phyloP scores from a whole-genome alignment of 1,140 invertebrate genomes.

The Akabosia matsudoensis region DNA sequence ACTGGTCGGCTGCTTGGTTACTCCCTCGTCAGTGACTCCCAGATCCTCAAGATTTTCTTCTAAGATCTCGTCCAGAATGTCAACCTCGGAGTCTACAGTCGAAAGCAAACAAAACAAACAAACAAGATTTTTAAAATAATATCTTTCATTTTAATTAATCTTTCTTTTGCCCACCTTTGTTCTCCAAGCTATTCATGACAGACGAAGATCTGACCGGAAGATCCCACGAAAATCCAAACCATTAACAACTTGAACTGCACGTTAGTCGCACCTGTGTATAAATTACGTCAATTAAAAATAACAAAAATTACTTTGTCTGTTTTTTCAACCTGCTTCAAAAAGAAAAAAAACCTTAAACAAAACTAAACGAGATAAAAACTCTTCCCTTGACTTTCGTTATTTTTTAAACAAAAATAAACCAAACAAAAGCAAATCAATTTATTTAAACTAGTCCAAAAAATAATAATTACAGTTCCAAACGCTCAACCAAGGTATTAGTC shows the following conservation, averaged over 20 bases:
- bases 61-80: conserved; percentile 39
- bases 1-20: not conserved
- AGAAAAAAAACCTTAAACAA: not conserved
- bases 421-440: too few species aligned
- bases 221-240: conserved; percentile 12
- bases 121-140: not conserved
- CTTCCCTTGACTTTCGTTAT: too few species aligned
- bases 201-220: not conserved
- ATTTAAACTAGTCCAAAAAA: too few species aligned
- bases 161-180: not conserved
- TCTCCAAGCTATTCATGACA: conserved; percentile 21
- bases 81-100: conserved; percentile 30
- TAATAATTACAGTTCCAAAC: too few species aligned
- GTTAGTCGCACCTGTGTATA: not conserved
- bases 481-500: too few species aligned
- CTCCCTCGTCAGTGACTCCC: conserved; percentile 32
- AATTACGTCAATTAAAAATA: not conserved
- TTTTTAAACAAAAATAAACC: too few species aligned
- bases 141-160: too few species aligned
- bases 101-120: too few species aligned
- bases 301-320: not conserved
- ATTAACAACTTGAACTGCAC: not conserved
- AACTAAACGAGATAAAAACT: too few species aligned
- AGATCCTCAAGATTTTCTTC: conserved; percentile 40
- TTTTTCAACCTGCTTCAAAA: not conserved